These are phyloP conservation scores for Brachylomia viminalis DNA, from an alignment of 2,888 invertebrate species.

Conservation along the genomic window DNA sequence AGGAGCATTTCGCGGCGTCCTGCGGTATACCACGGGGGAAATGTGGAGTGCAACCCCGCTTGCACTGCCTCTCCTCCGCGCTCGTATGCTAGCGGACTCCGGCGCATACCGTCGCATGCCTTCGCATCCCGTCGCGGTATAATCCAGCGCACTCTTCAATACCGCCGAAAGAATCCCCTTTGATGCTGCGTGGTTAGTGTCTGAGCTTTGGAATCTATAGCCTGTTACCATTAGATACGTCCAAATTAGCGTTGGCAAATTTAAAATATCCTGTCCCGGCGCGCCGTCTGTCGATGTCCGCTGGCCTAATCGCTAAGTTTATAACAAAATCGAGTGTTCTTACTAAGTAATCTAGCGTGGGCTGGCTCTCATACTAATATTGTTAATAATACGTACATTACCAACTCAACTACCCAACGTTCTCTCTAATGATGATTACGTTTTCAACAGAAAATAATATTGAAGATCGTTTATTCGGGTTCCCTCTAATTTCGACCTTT, in stretches of 20 bases:
- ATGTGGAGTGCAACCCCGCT: not conserved
- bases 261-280: not conserved
- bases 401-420: not conserved
- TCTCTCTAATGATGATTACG: conserved; percentile 25
- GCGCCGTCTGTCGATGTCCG: not conserved
- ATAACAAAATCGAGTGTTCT: not conserved
- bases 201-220: not conserved
- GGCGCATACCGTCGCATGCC: no score
- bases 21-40: not conserved
- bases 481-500: conserved; percentile 17
- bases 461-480: conserved; percentile 4
- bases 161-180: not conserved
- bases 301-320: not conserved
- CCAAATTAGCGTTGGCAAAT: not conserved
- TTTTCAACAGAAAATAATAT: conserved; percentile 13
- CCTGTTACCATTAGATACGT: not conserved
- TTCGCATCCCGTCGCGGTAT: not conserved
- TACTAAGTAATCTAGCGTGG: not conserved
- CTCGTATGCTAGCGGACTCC: not conserved
- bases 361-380: not conserved
- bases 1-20: not conserved
- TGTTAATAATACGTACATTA: conserved; percentile 14
- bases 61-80: not conserved
- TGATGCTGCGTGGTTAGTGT: not conserved
- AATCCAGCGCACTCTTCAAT: not conserved